These are phyloP conservation scores for Seriola quinqueradiata DNA, from an alignment of 2,113 vertebrate species.

Conservation along the genomic window DNA sequence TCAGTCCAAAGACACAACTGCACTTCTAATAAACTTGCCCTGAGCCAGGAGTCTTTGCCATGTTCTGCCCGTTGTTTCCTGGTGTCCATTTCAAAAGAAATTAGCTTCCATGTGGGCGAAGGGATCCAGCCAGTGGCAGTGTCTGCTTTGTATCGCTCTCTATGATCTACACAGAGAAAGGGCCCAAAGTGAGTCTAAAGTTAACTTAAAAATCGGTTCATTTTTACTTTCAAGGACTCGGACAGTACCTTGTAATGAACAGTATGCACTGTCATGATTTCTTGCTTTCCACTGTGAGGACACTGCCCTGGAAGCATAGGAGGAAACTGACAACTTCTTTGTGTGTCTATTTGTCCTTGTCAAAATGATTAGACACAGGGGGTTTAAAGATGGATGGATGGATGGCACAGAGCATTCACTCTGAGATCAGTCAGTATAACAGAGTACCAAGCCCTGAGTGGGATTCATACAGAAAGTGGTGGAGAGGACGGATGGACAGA, in stretches of 20 bases:
- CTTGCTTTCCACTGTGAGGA: not conserved
- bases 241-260: not conserved
- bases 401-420: conserved; percentile 32
- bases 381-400: conserved; percentile 46
- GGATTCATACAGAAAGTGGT: conserved; percentile 16
- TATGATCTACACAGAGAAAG: not conserved
- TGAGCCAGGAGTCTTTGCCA: conserved; percentile 7
- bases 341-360: conserved; percentile 32
- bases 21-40: not conserved
- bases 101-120: not conserved
- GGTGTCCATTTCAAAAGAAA: conserved; percentile 12
- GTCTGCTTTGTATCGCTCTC: conserved; percentile 2
- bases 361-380: conserved; percentile 23
- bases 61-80: conserved; percentile 4
- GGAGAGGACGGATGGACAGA: conserved; percentile 11
- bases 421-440: conserved; percentile 53
- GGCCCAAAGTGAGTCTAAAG: conserved; percentile 1
- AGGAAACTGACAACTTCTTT: conserved; percentile 46
- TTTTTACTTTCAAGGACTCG: not conserved
- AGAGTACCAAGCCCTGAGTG: conserved; percentile 20
- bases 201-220: not conserved
- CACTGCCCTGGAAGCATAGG: not conserved
- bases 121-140: not conserved
- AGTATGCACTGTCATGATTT: not conserved
- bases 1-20: not conserved